Conservation (phyloP, 2,113 vertebrate species). For the Petromus typicus region DNA sequence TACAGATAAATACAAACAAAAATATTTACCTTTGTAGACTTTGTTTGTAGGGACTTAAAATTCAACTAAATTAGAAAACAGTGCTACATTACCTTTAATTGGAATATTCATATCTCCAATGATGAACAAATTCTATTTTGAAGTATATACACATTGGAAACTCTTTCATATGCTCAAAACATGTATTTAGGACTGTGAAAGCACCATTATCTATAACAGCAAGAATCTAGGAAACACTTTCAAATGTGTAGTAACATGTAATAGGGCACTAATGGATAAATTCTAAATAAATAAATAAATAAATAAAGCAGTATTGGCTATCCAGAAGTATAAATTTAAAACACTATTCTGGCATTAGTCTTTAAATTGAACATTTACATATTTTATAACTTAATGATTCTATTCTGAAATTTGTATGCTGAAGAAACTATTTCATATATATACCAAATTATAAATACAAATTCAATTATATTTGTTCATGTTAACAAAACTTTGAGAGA, state of each 20-base stretch:
- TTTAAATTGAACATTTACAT: background rate
- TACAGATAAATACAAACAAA: background rate
- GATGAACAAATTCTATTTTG: background rate
- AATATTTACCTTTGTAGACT: background rate
- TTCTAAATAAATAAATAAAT: no score
- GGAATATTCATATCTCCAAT: background rate
- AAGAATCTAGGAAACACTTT: background rate
- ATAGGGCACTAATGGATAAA: background rate
- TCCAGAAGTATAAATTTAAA: background rate
- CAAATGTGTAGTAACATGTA: background rate
- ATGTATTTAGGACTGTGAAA: background rate
- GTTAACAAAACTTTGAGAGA: background rate
- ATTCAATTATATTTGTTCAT: background rate
- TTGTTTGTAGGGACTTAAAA: background rate
- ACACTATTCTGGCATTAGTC: background rate
- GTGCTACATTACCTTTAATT: background rate
- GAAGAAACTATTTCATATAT: background rate
- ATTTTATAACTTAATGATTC: background rate
- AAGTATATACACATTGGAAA: background rate
- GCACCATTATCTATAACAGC: background rate
- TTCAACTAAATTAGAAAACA: background rate
- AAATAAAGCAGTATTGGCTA: background rate
- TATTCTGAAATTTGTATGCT: background rate
- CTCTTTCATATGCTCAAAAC: background rate
- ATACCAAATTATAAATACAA: background rate